Conservation (phyloP, 2,888 invertebrate genomes). For the Abrostola tripartita region DNA sequence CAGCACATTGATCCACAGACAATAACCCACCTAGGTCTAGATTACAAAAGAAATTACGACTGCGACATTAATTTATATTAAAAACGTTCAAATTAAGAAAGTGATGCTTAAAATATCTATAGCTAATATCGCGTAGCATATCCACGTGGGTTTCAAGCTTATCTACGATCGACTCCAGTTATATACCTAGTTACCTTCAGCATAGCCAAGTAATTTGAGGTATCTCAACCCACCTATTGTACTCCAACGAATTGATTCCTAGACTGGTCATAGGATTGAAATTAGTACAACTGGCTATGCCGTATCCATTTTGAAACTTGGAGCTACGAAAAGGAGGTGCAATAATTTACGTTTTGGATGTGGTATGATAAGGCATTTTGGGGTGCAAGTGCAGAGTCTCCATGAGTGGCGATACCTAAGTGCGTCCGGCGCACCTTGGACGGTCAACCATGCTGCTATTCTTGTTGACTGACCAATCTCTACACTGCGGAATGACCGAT, state of each 20-base stretch:
- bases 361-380: neutral
- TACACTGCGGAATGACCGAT: no score
- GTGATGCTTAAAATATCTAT: neutral
- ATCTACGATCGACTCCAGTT: neutral
- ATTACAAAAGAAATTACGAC: no score
- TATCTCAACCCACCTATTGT: slow-evolving; percentile 33
- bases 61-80: no score
- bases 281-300: slow-evolving; percentile 27
- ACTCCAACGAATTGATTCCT: slow-evolving; percentile 31
- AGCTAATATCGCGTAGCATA: neutral
- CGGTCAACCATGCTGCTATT: no score
- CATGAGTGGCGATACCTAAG: no score
- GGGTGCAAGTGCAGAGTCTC: no score
- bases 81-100: neutral
- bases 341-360: neutral
- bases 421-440: no score
- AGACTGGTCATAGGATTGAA: slow-evolving; percentile 29
- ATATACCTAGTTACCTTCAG: slow-evolving; percentile 1
- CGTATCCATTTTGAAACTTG: neutral
- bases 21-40: no score
- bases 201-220: slow-evolving; percentile 4
- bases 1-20: no score
- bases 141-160: neutral
- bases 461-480: no score
- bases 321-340: neutral